phyloP scores from a whole-genome alignment of 2,888 invertebrate species.

The Ophonus ardosiacus region DNA sequence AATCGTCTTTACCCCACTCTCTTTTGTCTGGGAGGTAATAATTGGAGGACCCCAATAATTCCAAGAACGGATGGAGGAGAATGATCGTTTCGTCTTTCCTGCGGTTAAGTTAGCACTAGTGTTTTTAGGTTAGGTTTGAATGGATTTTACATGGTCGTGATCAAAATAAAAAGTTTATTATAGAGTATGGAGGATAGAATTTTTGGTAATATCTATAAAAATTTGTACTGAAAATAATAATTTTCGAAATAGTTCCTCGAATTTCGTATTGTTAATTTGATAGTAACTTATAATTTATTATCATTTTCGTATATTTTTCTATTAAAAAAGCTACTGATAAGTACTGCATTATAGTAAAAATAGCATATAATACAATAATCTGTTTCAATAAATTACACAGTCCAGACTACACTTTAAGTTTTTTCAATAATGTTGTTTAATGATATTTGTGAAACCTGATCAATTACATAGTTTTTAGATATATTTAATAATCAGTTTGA shows the following conservation, averaged over 20 bases:
- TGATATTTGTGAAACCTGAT: too few species aligned
- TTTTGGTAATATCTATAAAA: too few species aligned
- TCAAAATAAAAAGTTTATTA: neutral
- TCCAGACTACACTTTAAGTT: too few species aligned
- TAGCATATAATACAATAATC: too few species aligned
- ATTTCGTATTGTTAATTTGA: neutral
- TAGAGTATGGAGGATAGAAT: neutral
- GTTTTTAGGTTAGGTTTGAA: neutral
- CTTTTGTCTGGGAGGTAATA: neutral
- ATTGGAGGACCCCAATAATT: neutral
- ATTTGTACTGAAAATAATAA: neutral
- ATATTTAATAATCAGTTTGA: too few species aligned
- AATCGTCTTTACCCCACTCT: conserved; percentile 67
- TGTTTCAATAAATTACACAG: too few species aligned
- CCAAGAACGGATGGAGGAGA: neutral
- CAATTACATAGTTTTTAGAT: too few species aligned
- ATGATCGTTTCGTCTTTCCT: neutral
- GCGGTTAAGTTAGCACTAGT: neutral
- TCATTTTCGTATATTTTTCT: neutral
- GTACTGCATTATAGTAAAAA: neutral
- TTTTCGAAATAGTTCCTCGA: neutral
- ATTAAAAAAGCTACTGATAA: neutral
- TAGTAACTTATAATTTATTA: neutral
- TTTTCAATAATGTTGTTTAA: too few species aligned
- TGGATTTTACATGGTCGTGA: neutral